Evolutionary conservation across 2,113 vertebrate genomes (phyloP).

Genomic region (Falcunculus frontatus): DNA sequence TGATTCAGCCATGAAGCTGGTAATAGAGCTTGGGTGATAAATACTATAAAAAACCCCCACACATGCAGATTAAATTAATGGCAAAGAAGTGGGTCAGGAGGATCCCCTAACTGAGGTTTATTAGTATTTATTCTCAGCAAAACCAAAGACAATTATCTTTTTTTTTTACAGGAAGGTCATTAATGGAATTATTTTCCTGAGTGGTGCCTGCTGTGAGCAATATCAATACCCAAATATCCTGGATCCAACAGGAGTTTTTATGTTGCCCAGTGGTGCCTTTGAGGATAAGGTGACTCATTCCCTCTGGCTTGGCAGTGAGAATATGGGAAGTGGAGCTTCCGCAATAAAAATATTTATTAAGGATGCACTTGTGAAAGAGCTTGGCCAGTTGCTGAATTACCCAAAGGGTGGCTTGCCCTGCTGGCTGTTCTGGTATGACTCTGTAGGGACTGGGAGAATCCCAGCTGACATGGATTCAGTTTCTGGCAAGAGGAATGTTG

Average conservation of each 20-base stretch:
- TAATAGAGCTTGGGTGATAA: background rate
- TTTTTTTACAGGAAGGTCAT: background rate
- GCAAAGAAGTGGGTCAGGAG: background rate
- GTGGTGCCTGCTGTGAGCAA: background rate
- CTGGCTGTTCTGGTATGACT: accelerated
- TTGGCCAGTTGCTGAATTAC: background rate
- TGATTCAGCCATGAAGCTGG: background rate
- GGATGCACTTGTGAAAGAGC: background rate
- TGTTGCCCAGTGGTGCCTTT: background rate
- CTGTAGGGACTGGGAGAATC: background rate
- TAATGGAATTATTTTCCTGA: background rate
- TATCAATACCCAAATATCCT: background rate
- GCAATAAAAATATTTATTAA: background rate
- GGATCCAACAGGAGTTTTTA: background rate
- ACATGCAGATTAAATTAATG: background rate
- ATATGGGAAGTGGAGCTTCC: background rate
- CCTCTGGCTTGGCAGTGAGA: background rate
- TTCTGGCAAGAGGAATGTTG: background rate
- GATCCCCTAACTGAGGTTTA: background rate
- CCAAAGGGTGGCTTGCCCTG: background rate
- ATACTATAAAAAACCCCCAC: background rate
- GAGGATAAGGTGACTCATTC: background rate
- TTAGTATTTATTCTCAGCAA: slow-evolving; percentile 4
- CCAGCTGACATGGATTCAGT: background rate
- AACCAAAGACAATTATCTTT: background rate